Base-by-base conservation (phyloP, 2,797 vertebrate species). In the Dromococcyx pavoninus region DNA sequence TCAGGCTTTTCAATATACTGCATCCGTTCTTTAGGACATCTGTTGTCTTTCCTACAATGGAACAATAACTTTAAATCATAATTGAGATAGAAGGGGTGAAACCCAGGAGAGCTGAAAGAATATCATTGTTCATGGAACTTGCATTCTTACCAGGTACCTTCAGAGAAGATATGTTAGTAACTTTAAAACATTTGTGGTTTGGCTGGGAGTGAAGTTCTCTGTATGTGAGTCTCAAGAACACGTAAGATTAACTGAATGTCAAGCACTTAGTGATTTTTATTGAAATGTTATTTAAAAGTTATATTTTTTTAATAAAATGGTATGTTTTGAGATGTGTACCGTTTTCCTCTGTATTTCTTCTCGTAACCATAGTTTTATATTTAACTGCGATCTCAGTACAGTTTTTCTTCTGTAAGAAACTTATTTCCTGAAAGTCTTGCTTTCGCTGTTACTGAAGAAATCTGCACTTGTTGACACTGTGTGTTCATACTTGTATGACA, bases 11-110 rank as follows among this genome's bases (percentile, higher is more conserved):
- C 87, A 75, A 25, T 58, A 15, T 51, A 71, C 24, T 30, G 4
- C 53, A 28, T 54, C 62, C 35, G 54, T 91, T 94, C 71, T 88
- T 86, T 62, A 25, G 17, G 89, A 72, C 62, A 80, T 81, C 83
- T 96, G 75, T 78, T 95, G 79, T 83, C 96, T 95, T 93, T 89
- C 50, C 16, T 41, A 58, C 54, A 91, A 39, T 61, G 81, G 44
- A 64, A 46, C 46, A 74, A 15, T 81, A 87, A 76, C 44, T 19
- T 91, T 80, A 92, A 97, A 81, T 88, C 32, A 58, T 79, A 48
- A 69, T 21, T 61, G 77, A 87, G 82, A 37, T 75, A 44, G 54
- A 74, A 69, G 62, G 50, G 13, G 11, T 54, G 56, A 44, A 67
- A 61, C 17, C 33, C 32, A 32, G 23, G 33, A 75, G 86, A 81